Conservation (phyloP, 2,113 vertebrate species). For the Sterna hirundo region DNA sequence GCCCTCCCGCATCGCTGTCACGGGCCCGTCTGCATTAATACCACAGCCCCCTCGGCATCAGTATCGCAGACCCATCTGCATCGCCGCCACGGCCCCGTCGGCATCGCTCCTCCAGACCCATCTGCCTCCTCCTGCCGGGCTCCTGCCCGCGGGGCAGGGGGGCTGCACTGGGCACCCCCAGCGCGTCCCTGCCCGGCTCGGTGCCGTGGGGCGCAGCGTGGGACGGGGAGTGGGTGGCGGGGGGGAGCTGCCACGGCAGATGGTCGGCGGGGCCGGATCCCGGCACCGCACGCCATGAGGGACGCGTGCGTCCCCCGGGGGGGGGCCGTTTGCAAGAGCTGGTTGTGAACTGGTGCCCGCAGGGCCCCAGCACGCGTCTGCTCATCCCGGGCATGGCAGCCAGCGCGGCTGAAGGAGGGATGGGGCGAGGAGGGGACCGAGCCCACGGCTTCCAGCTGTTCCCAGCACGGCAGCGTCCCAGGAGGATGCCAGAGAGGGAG, state of each 20-base stretch:
- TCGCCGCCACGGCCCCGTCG: fast-evolving
- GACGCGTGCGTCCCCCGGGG: fast-evolving
- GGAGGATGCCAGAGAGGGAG: background rate
- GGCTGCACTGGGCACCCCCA: background rate
- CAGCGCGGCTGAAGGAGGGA: background rate
- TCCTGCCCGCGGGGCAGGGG: fast-evolving
- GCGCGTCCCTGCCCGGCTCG: fast-evolving
- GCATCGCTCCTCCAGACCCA: fast-evolving
- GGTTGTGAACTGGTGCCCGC: background rate
- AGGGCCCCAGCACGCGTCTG: background rate
- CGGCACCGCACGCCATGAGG: fast-evolving
- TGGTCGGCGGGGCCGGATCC: background rate
- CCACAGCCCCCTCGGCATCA: background rate
- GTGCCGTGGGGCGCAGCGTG: fast-evolving
- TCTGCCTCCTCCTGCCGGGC: background rate
- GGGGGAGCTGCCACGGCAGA: background rate
- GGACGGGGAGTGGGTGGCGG: background rate
- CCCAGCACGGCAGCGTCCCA: fast-evolving
- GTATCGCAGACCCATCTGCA: background rate
- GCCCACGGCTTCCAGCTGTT: background rate
- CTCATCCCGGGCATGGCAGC: background rate
- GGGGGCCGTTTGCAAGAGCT: background rate
- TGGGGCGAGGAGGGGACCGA: background rate
- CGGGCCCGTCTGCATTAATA: background rate
- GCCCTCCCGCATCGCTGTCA: background rate